Base-by-base conservation (phyloP, 2,797 vertebrate species). In the Anguilla anguilla region DNA sequence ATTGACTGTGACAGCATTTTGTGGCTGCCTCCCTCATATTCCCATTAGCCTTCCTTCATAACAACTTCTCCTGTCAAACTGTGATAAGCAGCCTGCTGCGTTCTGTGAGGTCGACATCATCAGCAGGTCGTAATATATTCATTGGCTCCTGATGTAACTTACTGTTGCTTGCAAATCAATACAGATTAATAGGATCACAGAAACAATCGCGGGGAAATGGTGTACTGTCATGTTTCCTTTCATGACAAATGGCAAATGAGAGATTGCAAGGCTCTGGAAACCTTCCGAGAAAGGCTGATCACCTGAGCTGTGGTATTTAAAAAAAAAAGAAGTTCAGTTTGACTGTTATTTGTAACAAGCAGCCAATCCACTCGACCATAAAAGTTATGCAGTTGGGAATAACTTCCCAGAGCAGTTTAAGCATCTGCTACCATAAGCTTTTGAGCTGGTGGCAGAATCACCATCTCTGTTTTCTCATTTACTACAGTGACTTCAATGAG, bases 391-490 rank as follows among this genome's bases (percentile, higher is more conserved):
- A 4, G 15, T n/a, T 25, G 61, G n/a, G 88, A 90, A 91, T 92
- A 91, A 94, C 93, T 93, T 90, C 86, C 81, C 35, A 69, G 55
- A 74, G 88, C 86, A 31, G 11, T 35, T 89, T 92, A 89, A 88
- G 84, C 89, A 93, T 74, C 69, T 19, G 69, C 69, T 13, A 74
- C 11, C 10, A 2, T 39, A 19, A 35, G 13, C 13, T 13, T 31
- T 39, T 74, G 69, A 74, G 69, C 25, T 67, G 25, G 64, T 67
- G 6, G 91, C 89, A 87, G 87, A 82, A 31, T 90, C 67, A 85
- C 92, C 93, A 91, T 91, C 89, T 85, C 43, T 89, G 89, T 88
- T 90, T 89, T 90, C 88, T 91, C 91, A 93, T 95, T 95, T 92
- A 90, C 91, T 88, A 91, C 84, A 88, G 89, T 88, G 74, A 89